A percentile compares a stretch with the other conserved stretches of the same genome.
phyloP scores from a whole-genome alignment of 2,888 invertebrate genomes.

The Hedychridium roseum region DNA sequence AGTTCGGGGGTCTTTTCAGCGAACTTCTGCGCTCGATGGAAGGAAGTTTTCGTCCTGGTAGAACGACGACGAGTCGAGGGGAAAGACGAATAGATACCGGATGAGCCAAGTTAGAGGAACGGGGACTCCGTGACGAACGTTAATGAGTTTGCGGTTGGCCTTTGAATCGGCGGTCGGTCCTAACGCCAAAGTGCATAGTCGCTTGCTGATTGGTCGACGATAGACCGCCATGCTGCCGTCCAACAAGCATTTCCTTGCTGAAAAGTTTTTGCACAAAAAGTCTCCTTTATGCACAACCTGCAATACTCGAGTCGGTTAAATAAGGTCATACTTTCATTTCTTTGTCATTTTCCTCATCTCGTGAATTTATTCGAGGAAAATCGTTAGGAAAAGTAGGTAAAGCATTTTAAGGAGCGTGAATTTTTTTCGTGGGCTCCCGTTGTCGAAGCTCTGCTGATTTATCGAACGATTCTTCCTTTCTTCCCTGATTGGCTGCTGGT shows the following conservation, averaged over 20 bases:
- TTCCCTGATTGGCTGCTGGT: constrained; percentile 9
- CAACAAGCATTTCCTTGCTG: no score
- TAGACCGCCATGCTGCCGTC: no score
- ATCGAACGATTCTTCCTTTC: not conserved
- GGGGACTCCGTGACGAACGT: constrained; percentile 28
- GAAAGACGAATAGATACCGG: constrained; percentile 14
- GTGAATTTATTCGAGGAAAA: not conserved
- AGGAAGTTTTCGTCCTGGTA: constrained; percentile 19
- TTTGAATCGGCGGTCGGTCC: constrained; percentile 31
- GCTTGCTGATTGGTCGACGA: no score
- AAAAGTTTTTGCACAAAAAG: no score
- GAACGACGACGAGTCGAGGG: constrained; percentile 13
- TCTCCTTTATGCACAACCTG: no score
- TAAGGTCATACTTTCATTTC: not conserved
- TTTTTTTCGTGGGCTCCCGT: no score
- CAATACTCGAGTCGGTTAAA: no score
- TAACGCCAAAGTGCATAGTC: constrained; percentile 34
- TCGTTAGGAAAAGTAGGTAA: no score
- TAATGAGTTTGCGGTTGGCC: constrained; percentile 42
- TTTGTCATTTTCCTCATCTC: not conserved
- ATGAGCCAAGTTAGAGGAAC: constrained; percentile 15
- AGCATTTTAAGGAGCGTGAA: no score
- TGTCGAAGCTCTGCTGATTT: constrained; percentile 1
- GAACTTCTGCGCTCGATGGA: constrained; percentile 15
- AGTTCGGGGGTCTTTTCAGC: no score